These are phyloP conservation scores for Mormyrus hasselquistii DNA, from an alignment of 2,797 vertebrate genomes.

Conservation along the genomic window DNA sequence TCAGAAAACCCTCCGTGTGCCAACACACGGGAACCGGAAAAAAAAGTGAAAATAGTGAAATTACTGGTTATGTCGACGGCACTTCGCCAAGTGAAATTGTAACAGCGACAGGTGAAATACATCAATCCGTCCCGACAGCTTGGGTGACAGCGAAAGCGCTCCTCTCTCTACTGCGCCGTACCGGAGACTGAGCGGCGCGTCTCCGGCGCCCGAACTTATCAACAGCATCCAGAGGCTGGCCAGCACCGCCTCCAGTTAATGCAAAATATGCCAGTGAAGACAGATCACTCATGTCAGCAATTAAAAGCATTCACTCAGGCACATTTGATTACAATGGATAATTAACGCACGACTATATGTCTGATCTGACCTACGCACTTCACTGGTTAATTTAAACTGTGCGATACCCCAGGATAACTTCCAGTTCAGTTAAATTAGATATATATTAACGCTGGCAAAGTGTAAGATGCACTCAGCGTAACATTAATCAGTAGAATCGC, in stretches of 20 bases:
- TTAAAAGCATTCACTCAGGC: not conserved
- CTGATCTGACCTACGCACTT: not conserved
- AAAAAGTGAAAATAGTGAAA: slow-evolving; percentile 8
- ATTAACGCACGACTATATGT: not conserved
- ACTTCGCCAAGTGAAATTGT: not conserved
- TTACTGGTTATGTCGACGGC: not conserved
- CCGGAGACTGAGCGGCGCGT: not conserved
- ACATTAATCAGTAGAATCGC: not conserved
- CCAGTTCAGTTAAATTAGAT: not conserved
- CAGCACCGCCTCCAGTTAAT: not conserved
- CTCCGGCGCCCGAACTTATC: not conserved
- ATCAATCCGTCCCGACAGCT: not conserved
- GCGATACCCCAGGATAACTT: not conserved
- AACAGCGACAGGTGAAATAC: not conserved
- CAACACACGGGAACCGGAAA: not conserved
- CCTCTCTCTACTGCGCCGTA: not conserved
- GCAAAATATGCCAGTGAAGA: not conserved
- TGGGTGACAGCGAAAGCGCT: not conserved
- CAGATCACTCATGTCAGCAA: not conserved
- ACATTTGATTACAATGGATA: not conserved
- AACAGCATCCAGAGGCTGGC: not conserved
- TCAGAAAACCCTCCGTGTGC: not conserved
- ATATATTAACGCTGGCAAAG: not conserved
- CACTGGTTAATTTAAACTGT: not conserved
- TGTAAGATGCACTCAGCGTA: not conserved